A percentile compares a stretch with the other conserved stretches of the same genome.
These are phyloP conservation scores for Alca torda DNA, from an alignment of 2,797 vertebrate species.

Conservation along the genomic window DNA sequence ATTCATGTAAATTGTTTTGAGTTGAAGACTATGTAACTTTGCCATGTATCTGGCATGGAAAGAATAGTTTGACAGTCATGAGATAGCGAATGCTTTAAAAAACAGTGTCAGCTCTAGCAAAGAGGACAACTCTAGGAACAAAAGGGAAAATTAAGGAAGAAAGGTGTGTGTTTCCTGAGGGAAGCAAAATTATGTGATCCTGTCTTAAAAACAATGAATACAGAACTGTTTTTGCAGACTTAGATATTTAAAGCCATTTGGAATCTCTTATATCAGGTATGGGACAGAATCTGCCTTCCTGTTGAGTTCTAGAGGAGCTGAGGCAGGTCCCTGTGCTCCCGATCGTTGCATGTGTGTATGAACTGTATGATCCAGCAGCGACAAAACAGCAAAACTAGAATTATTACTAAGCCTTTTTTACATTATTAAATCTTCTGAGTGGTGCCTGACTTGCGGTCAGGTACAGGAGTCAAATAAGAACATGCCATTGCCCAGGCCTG, in stretches of 20 bases:
- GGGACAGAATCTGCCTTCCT: not conserved
- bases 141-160: not conserved
- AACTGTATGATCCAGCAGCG: not conserved
- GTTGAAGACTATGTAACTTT: conserved; percentile 34
- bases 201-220: not conserved
- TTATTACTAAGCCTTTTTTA: not conserved
- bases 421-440: not conserved
- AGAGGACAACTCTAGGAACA: not conserved
- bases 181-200: not conserved
- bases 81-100: conserved; percentile 18
- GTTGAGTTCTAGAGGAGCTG: not conserved
- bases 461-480: not conserved
- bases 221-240: not conserved
- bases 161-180: not conserved
- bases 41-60: conserved; percentile 26
- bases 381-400: not conserved
- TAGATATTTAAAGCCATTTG: not conserved
- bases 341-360: not conserved
- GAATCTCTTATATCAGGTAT: not conserved
- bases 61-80: conserved; percentile 44
- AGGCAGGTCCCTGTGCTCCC: not conserved
- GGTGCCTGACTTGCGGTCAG: not conserved
- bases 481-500: not conserved
- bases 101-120: not conserved
- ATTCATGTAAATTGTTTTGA: conserved; percentile 51